Conservation (phyloP, 1,140 invertebrate species). For the Drosophila melanica region DNA sequence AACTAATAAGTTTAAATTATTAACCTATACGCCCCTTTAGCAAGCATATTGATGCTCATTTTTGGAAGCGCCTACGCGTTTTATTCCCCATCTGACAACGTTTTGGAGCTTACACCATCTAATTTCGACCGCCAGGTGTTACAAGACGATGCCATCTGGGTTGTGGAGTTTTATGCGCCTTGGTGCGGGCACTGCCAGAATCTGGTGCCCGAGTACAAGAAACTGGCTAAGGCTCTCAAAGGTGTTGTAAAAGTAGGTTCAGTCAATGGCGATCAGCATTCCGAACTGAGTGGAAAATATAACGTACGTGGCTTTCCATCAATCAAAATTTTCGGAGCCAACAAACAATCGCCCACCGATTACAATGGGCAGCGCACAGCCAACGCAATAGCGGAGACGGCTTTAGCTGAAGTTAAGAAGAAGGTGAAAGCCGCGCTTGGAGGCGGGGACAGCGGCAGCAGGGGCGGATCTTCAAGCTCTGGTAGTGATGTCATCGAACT, state of each 20-base stretch:
- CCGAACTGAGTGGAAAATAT: slow-evolving; percentile 91
- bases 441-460: slow-evolving; percentile 58
- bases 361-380: slow-evolving; percentile 95
- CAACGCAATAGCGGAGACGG: slow-evolving; percentile 93
- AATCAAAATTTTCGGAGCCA: slow-evolving; percentile 96
- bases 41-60: slow-evolving; percentile 55
- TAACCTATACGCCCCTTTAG: slow-evolving; percentile 28
- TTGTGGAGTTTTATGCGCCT: slow-evolving; percentile 95
- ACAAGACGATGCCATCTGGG: slow-evolving; percentile 94
- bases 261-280: slow-evolving; percentile 95
- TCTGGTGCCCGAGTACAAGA: slow-evolving; percentile 94
- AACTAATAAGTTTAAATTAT: slow-evolving; percentile 7
- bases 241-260: slow-evolving; percentile 96
- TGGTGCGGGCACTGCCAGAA: slow-evolving; percentile 96
- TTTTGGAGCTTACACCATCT: slow-evolving; percentile 94
- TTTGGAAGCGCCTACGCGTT: slow-evolving; percentile 86
- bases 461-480: slow-evolving; percentile 46
- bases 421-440: slow-evolving; percentile 75
- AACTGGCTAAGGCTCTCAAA: slow-evolving; percentile 94
- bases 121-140: slow-evolving; percentile 96
- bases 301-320: slow-evolving; percentile 97
- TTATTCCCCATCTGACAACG: slow-evolving; percentile 92
- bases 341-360: slow-evolving; percentile 94
- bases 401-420: slow-evolving; percentile 85
- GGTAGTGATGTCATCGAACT: slow-evolving; percentile 94